Evolutionary conservation across 2,888 invertebrate genomes (phyloP).

Genomic region (Nymphalis polychloros): DNA sequence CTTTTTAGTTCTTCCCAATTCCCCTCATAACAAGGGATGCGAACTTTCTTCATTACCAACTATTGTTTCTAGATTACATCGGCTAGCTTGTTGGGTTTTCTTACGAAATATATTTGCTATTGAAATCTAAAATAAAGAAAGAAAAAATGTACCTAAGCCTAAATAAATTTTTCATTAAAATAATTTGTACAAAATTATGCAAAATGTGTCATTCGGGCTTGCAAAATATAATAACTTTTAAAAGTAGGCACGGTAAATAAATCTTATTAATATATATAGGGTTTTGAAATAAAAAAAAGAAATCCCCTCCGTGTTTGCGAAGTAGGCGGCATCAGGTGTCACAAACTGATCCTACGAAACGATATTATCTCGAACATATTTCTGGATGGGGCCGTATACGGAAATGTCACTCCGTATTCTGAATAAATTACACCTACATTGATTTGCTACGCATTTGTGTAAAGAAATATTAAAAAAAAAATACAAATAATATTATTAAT

Average conservation of each 20-base stretch:
- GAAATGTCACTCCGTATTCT: slow-evolving; percentile 58
- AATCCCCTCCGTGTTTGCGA: slow-evolving; percentile 52
- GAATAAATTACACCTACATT: slow-evolving; percentile 68
- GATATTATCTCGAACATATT: slow-evolving; percentile 75
- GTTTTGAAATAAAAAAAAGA: slow-evolving; percentile 53
- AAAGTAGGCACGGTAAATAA: neutral
- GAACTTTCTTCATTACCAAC: slow-evolving; percentile 41
- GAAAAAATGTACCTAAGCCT: neutral
- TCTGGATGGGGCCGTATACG: slow-evolving; percentile 62
- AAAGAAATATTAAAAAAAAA: neutral
- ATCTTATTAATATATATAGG: slow-evolving; percentile 40
- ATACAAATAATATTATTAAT: too few relatives aligned
- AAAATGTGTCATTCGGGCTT: neutral
- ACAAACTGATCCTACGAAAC: slow-evolving; percentile 69
- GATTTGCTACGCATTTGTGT: slow-evolving; percentile 34
- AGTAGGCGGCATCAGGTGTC: slow-evolving; percentile 74
- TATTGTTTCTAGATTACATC: slow-evolving; percentile 27
- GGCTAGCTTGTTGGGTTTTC: slow-evolving; percentile 5
- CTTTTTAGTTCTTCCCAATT: slow-evolving; percentile 47
- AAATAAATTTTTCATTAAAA: neutral
- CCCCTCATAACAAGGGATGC: slow-evolving; percentile 40
- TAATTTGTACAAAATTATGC: neutral
- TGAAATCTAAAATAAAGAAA: neutral
- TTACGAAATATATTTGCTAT: neutral
- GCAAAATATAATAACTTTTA: neutral